Conservation (phyloP, 2,797 vertebrate genomes). For the Cossypha caffra region DNA sequence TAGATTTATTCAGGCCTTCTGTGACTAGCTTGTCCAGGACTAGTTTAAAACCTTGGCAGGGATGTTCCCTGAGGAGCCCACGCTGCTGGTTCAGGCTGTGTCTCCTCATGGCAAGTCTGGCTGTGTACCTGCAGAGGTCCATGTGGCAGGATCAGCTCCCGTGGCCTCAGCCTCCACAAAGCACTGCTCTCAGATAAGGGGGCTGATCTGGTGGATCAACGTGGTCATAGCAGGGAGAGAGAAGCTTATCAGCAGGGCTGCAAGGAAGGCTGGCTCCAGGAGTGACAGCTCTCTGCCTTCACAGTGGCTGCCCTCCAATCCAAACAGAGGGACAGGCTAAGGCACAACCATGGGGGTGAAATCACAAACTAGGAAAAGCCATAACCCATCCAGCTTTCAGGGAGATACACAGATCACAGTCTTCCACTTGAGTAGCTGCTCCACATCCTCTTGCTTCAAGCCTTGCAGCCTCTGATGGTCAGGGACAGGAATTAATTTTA, state of each 20-base stretch:
- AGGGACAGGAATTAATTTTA: background rate
- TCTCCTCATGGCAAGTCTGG: background rate
- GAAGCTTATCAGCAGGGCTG: conserved; percentile 55
- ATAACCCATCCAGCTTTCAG: background rate
- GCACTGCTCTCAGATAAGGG: background rate
- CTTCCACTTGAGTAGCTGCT: conserved; percentile 29
- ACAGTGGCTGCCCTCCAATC: conserved; percentile 8
- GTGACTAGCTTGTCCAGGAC: background rate
- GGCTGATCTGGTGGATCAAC: conserved; percentile 64
- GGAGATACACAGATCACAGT: background rate
- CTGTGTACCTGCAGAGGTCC: background rate
- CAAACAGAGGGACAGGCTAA: background rate
- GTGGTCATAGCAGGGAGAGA: conserved; percentile 15
- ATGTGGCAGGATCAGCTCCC: background rate
- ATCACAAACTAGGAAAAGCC: conserved; percentile 11
- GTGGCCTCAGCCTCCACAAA: background rate
- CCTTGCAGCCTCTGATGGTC: background rate
- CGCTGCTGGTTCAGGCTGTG: background rate
- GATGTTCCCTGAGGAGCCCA: rapidly evolving
- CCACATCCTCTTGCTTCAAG: conserved; percentile 1
- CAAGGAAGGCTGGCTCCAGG: conserved; percentile 21
- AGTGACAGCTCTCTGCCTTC: conserved; percentile 54
- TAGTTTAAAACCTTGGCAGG: background rate
- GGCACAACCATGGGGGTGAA: background rate
- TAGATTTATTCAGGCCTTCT: background rate